Percentiles rank a stretch among this genome's conserved stretches.
These are phyloP conservation scores for Apamea crenata DNA, from an alignment of 2,888 invertebrate genomes.

Conservation along the genomic window DNA sequence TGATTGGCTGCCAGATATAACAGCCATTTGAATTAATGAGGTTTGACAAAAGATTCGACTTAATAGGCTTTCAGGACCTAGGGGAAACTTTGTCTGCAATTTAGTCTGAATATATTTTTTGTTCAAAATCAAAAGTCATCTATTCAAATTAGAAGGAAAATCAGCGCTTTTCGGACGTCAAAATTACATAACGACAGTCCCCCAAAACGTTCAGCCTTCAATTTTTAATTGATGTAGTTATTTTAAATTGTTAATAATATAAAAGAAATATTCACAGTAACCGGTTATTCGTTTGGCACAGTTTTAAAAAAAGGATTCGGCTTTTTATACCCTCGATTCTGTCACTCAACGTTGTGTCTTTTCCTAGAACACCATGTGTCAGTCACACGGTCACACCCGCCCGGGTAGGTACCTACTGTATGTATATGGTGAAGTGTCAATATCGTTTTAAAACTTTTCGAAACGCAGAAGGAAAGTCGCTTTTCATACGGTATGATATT, in stretches of 20 bases:
- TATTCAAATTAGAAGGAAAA: too few relatives aligned
- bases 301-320: background rate
- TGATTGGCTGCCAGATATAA: slow-evolving; percentile 1
- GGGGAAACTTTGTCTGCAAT: background rate
- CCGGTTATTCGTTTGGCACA: background rate
- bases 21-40: background rate
- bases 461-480: background rate
- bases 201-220: background rate
- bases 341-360: background rate
- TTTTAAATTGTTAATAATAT: background rate
- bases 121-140: background rate
- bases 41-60: background rate
- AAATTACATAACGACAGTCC: background rate
- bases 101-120: background rate
- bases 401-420: background rate
- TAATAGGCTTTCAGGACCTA: background rate
- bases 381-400: background rate
- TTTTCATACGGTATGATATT: background rate
- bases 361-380: background rate
- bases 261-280: background rate
- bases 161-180: background rate
- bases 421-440: background rate
- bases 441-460: background rate
- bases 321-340: background rate
- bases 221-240: background rate